These are phyloP conservation scores for Homalodisca vitripennis DNA, from an alignment of 1,140 invertebrate species.

Conservation along the genomic window DNA sequence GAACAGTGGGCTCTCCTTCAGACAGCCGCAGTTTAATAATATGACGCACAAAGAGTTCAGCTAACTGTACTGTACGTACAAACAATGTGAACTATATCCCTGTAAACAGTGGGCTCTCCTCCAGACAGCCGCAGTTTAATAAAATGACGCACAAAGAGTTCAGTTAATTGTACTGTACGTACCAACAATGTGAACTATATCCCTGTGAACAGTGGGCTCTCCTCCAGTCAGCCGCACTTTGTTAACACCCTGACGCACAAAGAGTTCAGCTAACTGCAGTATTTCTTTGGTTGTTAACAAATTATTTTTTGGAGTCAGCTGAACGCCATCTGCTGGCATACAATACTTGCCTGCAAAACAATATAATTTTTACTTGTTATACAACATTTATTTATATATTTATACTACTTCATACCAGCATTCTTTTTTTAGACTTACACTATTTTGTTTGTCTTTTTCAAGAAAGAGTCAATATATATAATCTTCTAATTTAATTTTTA, in stretches of 20 bases:
- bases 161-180: no score
- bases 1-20: no score
- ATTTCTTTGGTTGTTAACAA: slow-evolving; percentile 87
- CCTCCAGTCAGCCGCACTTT: slow-evolving; percentile 97
- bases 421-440: neutral
- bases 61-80: no score
- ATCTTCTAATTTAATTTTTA: no score
- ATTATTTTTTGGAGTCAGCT: slow-evolving; percentile 68
- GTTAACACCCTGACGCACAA: slow-evolving; percentile 84
- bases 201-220: slow-evolving; percentile 89
- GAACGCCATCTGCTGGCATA: slow-evolving; percentile 94
- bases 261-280: slow-evolving; percentile 72
- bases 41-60: no score
- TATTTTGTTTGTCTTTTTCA: neutral
- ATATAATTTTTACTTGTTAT: neutral
- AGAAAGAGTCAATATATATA: neutral
- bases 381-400: neutral
- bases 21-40: no score
- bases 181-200: slow-evolving; percentile 82
- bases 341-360: slow-evolving; percentile 78
- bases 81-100: no score
- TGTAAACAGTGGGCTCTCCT: no score
- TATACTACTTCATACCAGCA: neutral
- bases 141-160: no score
- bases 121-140: no score